Evolutionary conservation across 37 sponge, comb jelly and placozoan species (phyloP), one percentile per base, ranked within the genome.

Genomic region (Geodia barretti): DNA sequence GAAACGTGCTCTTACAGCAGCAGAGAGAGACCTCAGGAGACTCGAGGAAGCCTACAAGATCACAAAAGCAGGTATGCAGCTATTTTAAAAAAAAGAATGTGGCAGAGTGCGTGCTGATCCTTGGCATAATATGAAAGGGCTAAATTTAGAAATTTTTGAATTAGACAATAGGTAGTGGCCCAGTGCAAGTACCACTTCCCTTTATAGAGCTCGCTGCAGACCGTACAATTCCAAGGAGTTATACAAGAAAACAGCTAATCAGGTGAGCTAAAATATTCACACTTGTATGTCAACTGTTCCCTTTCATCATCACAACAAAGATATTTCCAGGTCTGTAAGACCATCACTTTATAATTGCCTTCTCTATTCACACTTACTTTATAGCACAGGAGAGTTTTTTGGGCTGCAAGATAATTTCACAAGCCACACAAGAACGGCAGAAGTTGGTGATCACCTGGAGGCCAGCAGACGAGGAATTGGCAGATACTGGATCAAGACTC

Each of bases 21-120:
- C 68, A 41, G 70, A 79, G 59, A 68, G 70, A 47, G 80, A 79
- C 17, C 68, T 79, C 21, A n/a, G 36, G 30, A 69, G 28, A 21
- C 20, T 79, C 20, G 61, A 79, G 24, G 69, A 70, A 43, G 59
- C 25, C 8, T 34, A 43, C 29, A 37, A 9, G 30, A 24, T 47
- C 8, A 79, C 80, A 2, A 79, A 79, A 35, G 9, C 59, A 79
- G 80, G 80, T 79, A 23, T 30, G 24, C 62, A 34, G 40, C n/a
- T n/a, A n/a, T n/a, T n/a, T n/a, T n/a, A n/a, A n/a, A n/a, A n/a
- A n/a, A n/a, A n/a, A n/a, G n/a, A n/a, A n/a, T n/a, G n/a, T n/a
- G n/a, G n/a, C n/a, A n/a, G n/a, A n/a, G n/a, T n/a, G n/a, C n/a
- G n/a, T n/a, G n/a, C n/a, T n/a, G n/a, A n/a, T n/a, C n/a, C n/a